A percentile compares a stretch with the other conserved stretches of the same genome.
phyloP scores from a whole-genome alignment of 2,888 invertebrate species.

The Fragum whitleyi region DNA sequence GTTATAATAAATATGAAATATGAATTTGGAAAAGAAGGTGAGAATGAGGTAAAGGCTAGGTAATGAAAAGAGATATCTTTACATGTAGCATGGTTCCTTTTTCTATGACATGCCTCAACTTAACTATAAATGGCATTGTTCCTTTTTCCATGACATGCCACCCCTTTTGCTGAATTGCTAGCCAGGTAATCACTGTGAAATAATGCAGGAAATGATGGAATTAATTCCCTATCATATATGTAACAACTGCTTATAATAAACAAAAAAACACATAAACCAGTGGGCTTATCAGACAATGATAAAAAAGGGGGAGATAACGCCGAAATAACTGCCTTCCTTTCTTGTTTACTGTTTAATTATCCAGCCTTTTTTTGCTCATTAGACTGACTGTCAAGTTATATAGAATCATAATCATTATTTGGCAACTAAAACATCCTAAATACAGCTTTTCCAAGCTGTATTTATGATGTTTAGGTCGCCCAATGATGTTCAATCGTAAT shows the following conservation, averaged over 20 bases:
- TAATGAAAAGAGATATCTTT: too few relatives aligned
- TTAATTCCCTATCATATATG: conserved; percentile 24
- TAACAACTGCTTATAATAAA: conserved; percentile 25
- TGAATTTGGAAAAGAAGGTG: too few relatives aligned
- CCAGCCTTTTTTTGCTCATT: conserved; percentile 18
- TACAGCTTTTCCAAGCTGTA: too few relatives aligned
- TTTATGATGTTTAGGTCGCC: too few relatives aligned
- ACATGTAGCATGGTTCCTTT: too few relatives aligned
- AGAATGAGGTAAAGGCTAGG: too few relatives aligned
- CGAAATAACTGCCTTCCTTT: conserved; percentile 6
- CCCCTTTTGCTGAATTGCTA: neutral
- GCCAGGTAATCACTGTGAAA: neutral
- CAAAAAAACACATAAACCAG: conserved; percentile 23
- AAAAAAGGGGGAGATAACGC: conserved; percentile 26
- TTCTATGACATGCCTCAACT: neutral
- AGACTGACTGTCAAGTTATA: conserved; percentile 10
- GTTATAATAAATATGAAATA: too few relatives aligned
- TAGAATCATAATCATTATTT: neutral
- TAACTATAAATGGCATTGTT: too few relatives aligned
- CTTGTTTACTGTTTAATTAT: conserved; percentile 19
- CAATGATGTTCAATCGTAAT: too few relatives aligned
- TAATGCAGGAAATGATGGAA: conserved; percentile 24
- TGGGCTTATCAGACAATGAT: conserved; percentile 11
- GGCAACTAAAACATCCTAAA: too few relatives aligned
- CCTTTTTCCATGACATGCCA: neutral